These are phyloP conservation scores for Andrena cerasifolii DNA, from an alignment of 1,140 invertebrate species.

Conservation along the genomic window DNA sequence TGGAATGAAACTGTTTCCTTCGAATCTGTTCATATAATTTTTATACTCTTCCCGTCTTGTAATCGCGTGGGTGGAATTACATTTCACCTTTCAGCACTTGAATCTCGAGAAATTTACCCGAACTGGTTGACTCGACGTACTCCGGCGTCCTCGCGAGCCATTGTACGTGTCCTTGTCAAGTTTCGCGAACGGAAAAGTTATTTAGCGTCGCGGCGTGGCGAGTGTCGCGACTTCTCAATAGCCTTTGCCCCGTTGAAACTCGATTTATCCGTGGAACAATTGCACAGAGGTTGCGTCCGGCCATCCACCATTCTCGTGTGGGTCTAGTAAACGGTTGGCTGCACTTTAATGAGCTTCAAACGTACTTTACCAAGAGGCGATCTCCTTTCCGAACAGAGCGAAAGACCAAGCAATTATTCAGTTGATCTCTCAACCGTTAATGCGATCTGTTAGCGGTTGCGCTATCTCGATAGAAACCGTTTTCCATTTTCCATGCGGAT, in stretches of 20 bases:
- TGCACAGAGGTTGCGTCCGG: neutral
- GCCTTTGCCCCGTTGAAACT: neutral
- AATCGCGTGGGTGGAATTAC: no score
- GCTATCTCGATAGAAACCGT: slow-evolving; percentile 17
- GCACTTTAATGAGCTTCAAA: slow-evolving; percentile 42
- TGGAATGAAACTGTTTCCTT: no score
- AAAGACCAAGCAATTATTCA: slow-evolving; percentile 43
- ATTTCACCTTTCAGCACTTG: no score
- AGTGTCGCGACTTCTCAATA: neutral
- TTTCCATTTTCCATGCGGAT: slow-evolving; percentile 30
- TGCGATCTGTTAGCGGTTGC: slow-evolving; percentile 3
- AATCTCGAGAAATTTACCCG: no score
- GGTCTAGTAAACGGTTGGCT: neutral
- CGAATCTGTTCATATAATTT: no score
- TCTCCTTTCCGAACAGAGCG: slow-evolving; percentile 10
- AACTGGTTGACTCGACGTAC: no score
- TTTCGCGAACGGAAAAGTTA: neutral
- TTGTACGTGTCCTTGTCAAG: no score
- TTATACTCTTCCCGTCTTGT: no score
- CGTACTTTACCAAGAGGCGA: slow-evolving; percentile 4
- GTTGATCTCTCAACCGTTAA: slow-evolving; percentile 44
- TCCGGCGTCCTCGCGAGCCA: no score
- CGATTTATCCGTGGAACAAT: slow-evolving; percentile 19
- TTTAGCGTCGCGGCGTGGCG: neutral
- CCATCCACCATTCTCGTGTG: neutral